Base-by-base conservation (phyloP, 2,113 vertebrate species). In the Apus apus region DNA sequence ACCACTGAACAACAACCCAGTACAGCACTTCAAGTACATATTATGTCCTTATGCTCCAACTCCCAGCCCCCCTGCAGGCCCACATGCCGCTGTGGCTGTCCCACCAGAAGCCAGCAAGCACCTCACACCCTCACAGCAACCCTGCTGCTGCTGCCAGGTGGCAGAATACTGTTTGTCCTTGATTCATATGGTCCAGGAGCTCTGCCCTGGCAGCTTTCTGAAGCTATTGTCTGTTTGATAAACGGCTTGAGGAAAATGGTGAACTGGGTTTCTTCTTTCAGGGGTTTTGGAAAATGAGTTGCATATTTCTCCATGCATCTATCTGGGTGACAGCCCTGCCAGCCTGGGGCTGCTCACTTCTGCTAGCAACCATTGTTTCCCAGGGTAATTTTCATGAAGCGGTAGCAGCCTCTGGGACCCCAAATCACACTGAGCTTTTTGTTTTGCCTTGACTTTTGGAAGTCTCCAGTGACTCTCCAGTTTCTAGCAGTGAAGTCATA, bases 1-100 rank as follows among this genome's bases (percentile, higher is more conserved):
- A 58, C 11, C 18, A 58, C 30, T 0, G 5, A 87, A 29, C 54
- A 73, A 34, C 2, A 29, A 48, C 12, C 22, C 22, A 11, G 11
- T 29, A n/a, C 29, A 57, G 9, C 10, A 48, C 36, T 86, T 89
- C 72, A 46, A 43, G 19, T 6, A 19, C 0, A 1, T 25, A 15
- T 0, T 0, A 32, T 0, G 3, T 26, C 20, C 1, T 48, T 23
- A 34, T 8, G 4, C 22, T 58, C 38, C 25, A 66, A 1, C 0
- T 88, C 26, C 14, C 20, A 51, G 45, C 10, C 6, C 0, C 14
- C 15, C 27, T 19, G 51, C 6, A 2, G 45, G 46, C 22, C 10
- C 43, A 53, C 18, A 45, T 0, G 1, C 7, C 2, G 1, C 6
- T 1, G 1, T 15, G 66, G 54, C 34, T 6, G 1, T 3, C 4